Conservation (phyloP, 2,113 vertebrate genomes). For the Lepus timidus region DNA sequence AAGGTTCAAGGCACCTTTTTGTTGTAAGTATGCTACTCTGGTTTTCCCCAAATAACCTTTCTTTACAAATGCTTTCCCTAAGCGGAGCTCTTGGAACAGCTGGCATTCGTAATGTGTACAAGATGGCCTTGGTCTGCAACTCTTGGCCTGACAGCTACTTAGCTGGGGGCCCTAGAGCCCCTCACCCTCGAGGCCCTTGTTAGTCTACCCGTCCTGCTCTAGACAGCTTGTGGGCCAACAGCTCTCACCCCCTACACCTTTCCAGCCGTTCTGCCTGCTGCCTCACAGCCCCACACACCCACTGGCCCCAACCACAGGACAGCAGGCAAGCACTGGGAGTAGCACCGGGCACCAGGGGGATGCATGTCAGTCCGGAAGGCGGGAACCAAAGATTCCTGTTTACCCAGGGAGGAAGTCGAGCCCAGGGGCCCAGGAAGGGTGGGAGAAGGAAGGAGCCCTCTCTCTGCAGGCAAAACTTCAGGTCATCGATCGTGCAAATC, state of each 20-base stretch:
- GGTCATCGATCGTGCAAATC: background rate
- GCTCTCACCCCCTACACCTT: background rate
- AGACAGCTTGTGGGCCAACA: background rate
- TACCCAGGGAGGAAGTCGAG: slow-evolving; percentile 67
- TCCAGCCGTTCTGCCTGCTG: background rate
- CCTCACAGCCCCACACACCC: background rate
- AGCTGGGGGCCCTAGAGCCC: background rate
- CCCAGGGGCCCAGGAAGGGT: background rate
- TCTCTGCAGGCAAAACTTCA: background rate
- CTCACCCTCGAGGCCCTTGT: background rate
- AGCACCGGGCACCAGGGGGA: slow-evolving; percentile 59
- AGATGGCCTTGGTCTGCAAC: background rate
- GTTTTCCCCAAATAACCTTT: slow-evolving; percentile 34
- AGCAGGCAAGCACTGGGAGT: background rate
- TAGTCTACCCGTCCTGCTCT: background rate
- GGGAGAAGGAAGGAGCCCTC: background rate
- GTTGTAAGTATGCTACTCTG: background rate
- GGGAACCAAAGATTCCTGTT: slow-evolving; percentile 76
- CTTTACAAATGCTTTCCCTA: background rate
- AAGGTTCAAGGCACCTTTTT: background rate
- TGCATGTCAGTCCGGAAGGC: slow-evolving; percentile 21
- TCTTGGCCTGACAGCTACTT: background rate
- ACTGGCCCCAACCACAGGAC: background rate
- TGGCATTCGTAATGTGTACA: fast-evolving
- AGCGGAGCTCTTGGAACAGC: background rate